Evolutionary conservation across 2,113 vertebrate species (phyloP), one percentile per base, ranked within the genome.

Genomic region (Anguilla rostrata): DNA sequence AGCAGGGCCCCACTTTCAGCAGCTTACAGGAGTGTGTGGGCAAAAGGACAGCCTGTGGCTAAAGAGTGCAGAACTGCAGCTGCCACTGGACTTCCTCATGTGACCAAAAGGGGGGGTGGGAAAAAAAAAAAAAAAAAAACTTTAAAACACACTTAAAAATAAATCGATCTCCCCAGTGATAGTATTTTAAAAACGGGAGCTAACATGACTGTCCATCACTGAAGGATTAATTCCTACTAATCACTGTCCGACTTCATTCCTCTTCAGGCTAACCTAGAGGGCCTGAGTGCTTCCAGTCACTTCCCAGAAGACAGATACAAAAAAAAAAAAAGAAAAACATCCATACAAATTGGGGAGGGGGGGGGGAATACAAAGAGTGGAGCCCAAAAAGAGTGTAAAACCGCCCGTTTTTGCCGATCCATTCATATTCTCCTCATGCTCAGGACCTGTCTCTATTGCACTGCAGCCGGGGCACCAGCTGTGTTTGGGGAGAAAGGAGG

Each of bases 361-460:
- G 18, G 18, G 18, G 18, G 56, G 56, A 16, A 60, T 3, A 16
- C 56, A 60, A 84, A 84, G 26, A 43, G 75, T 34, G n/a, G 9
- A 75, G n/a, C 71, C 26, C n/a, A 29, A 53, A 12, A 75, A 34
- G 71, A 75, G 20, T 75, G 9, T 29, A 89, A 53, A 84, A 83
- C 60, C 60, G 83, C 40, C 39, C 79, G 81, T 86, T 60, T 84
- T 80, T 12, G 22, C 6, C 26, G 26, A 75, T 75, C 34, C 81
- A 81, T 82, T 56, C 87, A 84, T 78, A 88, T 29, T 34, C 92
- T 75, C 92, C 91, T 90, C 91, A 91, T 89, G 22, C 87, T 88
- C 87, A 81, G 34, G 86, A 90, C 71, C n/a, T 2, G 71, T 86
- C 85, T 86, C 84, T 81, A 34, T 66, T 26, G 18, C 60, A 66